phyloP scores from a whole-genome alignment of 2,797 vertebrate species.

The Sebastes matsubarae region DNA sequence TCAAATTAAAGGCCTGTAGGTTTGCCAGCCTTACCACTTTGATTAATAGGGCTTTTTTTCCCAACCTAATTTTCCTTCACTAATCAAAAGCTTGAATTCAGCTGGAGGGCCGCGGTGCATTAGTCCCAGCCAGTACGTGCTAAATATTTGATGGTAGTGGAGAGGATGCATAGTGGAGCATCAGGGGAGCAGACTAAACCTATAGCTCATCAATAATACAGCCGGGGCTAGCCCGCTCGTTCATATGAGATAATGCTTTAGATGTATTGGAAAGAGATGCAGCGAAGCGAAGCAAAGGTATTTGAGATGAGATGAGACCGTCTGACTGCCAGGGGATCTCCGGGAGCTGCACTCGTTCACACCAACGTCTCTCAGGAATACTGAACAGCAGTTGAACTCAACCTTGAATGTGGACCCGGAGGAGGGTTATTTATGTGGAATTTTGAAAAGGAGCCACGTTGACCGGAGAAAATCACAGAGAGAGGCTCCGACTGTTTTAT shows the following conservation, averaged over 20 bases:
- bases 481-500: background rate
- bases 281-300: constrained; percentile 59
- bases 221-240: constrained; percentile 30
- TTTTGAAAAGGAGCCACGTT: constrained; percentile 38
- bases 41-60: constrained; percentile 44
- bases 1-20: constrained; percentile 38
- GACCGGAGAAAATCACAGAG: constrained; percentile 11
- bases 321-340: constrained; percentile 47
- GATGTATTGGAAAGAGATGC: constrained; percentile 51
- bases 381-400: constrained; percentile 56
- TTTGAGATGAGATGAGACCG: constrained; percentile 65
- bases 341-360: constrained; percentile 31
- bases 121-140: constrained; percentile 54
- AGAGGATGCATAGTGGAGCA: constrained; percentile 48
- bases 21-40: constrained; percentile 54
- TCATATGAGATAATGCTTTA: constrained; percentile 59
- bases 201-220: constrained; percentile 76
- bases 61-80: constrained; percentile 43
- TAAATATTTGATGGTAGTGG: constrained; percentile 77
- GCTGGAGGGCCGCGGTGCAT: constrained; percentile 29
- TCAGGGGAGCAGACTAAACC: constrained; percentile 56
- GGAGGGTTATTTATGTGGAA: constrained; percentile 30
- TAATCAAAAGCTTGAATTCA: constrained; percentile 70
- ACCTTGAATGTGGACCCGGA: constrained; percentile 32
- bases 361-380: constrained; percentile 51